A percentile compares a stretch with the other conserved stretches of the same genome.
phyloP scores from a whole-genome alignment of 2,113 vertebrate genomes.

The Gobius niger region DNA sequence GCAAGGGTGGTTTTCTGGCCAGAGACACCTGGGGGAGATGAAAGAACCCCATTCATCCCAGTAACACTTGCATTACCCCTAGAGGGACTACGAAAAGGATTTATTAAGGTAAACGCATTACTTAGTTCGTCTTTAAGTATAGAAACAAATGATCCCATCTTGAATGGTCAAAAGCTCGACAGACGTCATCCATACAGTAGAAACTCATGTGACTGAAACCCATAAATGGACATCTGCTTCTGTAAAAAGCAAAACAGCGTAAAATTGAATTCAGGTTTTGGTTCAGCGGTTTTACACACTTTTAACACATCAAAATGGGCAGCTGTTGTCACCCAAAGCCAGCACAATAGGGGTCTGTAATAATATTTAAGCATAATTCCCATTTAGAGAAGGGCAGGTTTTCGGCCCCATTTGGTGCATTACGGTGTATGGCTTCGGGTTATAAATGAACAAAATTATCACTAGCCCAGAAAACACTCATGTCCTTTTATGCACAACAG shows the following conservation, averaged over 20 bases:
- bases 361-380: conserved; percentile 7
- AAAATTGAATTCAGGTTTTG: neutral
- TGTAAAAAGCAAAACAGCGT: neutral
- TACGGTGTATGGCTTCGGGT: neutral
- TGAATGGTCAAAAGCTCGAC: too few species aligned
- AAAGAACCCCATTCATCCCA: too few species aligned
- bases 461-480: neutral
- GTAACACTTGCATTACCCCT: too few species aligned
- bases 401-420: neutral
- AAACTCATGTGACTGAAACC: neutral
- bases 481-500: neutral
- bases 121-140: too few species aligned
- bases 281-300: neutral
- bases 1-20: too few species aligned
- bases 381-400: conserved; percentile 8
- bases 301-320: neutral
- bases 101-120: too few species aligned
- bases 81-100: too few species aligned
- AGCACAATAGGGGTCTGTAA: neutral
- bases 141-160: too few species aligned
- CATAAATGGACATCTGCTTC: neutral
- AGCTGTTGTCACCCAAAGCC: neutral
- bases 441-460: conserved; percentile 4
- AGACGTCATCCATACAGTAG: too few species aligned
- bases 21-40: too few species aligned